Evolutionary conservation across 2,113 vertebrate genomes (phyloP).

Genomic region (Eulacestoma nigropectus): DNA sequence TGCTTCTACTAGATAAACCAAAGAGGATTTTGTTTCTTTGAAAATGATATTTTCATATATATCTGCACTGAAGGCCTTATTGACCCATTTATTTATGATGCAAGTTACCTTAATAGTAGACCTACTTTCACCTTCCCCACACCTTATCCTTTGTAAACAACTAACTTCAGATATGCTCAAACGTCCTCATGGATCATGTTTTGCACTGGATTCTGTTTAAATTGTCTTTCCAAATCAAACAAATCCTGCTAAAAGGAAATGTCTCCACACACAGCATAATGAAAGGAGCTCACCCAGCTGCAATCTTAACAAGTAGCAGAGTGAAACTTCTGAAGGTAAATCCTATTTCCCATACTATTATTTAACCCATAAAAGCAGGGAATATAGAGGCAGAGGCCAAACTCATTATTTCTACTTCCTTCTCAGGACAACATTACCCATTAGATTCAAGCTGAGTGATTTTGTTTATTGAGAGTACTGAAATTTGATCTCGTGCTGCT

Average conservation of each 20-base stretch:
- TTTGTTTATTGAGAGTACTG: not conserved
- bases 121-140: not conserved
- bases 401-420: not conserved
- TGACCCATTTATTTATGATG: not conserved
- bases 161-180: not conserved
- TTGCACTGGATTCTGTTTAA: not conserved
- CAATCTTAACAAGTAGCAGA: not conserved
- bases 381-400: not conserved
- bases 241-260: not conserved
- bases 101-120: not conserved
- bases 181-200: not conserved
- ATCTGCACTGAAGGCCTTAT: not conserved
- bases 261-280: not conserved
- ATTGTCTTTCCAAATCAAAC: not conserved
- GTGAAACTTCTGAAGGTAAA: not conserved
- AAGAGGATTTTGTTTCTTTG: not conserved
- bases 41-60: not conserved
- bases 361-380: not conserved
- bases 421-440: not conserved
- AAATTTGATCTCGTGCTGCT: not conserved
- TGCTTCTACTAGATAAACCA: not conserved
- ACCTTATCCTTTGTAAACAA: not conserved
- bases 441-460: not conserved
- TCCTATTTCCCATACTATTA: not conserved
- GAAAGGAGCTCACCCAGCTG: not conserved